These are phyloP conservation scores for Halichoerus grypus DNA, from an alignment of 2,113 vertebrate genomes.

Conservation along the genomic window DNA sequence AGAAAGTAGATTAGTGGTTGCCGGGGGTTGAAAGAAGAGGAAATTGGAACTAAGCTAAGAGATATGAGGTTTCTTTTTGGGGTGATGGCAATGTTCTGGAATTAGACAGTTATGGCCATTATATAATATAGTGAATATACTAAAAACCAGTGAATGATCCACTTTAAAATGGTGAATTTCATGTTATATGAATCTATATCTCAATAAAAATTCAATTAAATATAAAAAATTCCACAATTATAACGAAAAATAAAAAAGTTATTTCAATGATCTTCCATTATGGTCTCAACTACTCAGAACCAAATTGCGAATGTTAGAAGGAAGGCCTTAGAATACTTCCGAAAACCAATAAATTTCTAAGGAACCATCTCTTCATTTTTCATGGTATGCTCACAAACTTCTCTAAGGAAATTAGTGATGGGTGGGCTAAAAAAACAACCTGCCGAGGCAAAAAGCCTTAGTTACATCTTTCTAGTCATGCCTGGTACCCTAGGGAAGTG, in stretches of 20 bases:
- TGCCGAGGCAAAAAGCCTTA: constrained; percentile 77
- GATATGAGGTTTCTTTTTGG: neutral
- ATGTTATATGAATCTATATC: constrained; percentile 35
- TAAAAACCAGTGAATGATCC: neutral
- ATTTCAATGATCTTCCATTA: constrained; percentile 5
- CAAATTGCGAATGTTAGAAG: constrained; percentile 41
- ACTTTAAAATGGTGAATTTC: constrained; percentile 55
- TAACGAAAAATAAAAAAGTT: constrained; percentile 42
- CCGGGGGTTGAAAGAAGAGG: neutral
- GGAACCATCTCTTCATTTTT: constrained; percentile 33
- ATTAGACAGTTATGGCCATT: neutral
- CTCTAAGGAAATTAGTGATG: constrained; percentile 66
- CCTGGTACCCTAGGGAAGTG: constrained; percentile 80
- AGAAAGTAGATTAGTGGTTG: neutral
- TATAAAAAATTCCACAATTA: constrained; percentile 44
- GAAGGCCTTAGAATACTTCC: neutral
- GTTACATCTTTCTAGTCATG: constrained; percentile 79
- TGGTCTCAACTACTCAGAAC: neutral
- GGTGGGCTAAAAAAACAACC: constrained; percentile 35
- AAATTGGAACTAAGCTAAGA: neutral
- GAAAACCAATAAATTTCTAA: constrained; percentile 32
- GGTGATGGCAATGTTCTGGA: constrained; percentile 36
- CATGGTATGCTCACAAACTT: constrained; percentile 47
- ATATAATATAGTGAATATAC: neutral
- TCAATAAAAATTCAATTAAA: constrained; percentile 57